A percentile compares a stretch with the other conserved stretches of the same genome.
Evolutionary conservation across 2,797 vertebrate genomes (phyloP).

Genomic region (Spheniscus humboldti): DNA sequence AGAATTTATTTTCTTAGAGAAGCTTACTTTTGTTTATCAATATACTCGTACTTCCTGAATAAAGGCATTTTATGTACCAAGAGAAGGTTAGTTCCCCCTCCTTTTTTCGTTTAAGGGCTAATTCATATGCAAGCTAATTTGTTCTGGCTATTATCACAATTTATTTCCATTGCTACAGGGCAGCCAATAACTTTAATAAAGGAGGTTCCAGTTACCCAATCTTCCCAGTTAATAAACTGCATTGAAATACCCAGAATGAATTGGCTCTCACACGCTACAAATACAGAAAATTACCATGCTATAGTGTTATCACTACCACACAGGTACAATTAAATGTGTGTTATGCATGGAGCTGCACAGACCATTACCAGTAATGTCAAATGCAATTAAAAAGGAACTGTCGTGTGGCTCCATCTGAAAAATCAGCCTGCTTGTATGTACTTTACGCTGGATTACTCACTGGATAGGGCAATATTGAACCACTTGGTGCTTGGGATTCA

Average conservation of each 20-base stretch:
- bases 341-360: constrained; percentile 48
- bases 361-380: constrained; percentile 56
- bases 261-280: constrained; percentile 48
- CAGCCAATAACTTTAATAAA: constrained; percentile 72
- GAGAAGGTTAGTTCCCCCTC: background rate
- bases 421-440: constrained; percentile 48
- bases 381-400: constrained; percentile 63
- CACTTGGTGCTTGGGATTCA: constrained; percentile 11
- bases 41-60: background rate
- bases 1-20: background rate
- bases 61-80: constrained; percentile 1
- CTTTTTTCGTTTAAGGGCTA: constrained; percentile 49
- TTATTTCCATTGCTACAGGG: constrained; percentile 62
- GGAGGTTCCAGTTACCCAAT: constrained; percentile 65
- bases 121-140: constrained; percentile 68
- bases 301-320: constrained; percentile 61
- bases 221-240: constrained; percentile 70
- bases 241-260: constrained; percentile 62
- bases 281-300: constrained; percentile 57
- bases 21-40: constrained; percentile 12
- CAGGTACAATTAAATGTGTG: constrained; percentile 69
- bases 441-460: constrained; percentile 29
- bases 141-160: constrained; percentile 71
- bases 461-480: constrained; percentile 48
- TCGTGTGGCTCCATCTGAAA: constrained; percentile 56